Conservation (phyloP, 2,797 vertebrate genomes). For the Phataginus tricuspis region DNA sequence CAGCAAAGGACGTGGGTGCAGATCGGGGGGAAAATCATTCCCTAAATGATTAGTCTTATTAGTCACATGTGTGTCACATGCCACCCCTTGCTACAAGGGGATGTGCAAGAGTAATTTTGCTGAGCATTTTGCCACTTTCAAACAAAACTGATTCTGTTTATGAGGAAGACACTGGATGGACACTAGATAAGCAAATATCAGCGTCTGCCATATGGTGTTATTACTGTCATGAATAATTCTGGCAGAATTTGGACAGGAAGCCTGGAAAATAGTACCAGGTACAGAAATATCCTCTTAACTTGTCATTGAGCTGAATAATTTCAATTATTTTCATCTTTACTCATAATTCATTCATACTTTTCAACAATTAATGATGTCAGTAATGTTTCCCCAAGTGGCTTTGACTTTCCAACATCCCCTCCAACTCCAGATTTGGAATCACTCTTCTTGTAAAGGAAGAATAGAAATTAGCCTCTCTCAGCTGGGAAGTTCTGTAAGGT, state of each 20-base stretch:
- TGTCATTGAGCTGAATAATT: not conserved
- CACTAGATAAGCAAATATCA: not conserved
- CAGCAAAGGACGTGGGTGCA: not conserved
- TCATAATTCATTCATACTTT: not conserved
- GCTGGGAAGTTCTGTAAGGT: not conserved
- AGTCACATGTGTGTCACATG: not conserved
- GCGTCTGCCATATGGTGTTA: not conserved
- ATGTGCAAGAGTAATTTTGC: not conserved
- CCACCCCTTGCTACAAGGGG: not conserved
- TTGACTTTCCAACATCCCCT: not conserved
- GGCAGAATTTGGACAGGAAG: slow-evolving; percentile 44
- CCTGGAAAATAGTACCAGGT: not conserved
- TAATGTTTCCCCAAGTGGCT: not conserved
- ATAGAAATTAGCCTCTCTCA: not conserved
- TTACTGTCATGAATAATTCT: slow-evolving; percentile 38
- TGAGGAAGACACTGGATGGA: not conserved
- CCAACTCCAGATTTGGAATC: not conserved
- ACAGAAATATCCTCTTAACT: not conserved
- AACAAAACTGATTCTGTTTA: not conserved
- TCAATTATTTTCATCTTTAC: not conserved
- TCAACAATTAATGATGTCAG: not conserved
- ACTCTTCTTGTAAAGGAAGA: not conserved
- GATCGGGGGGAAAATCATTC: accelerated
- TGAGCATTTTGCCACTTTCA: not conserved
- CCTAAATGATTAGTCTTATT: not conserved